These are phyloP conservation scores for Gambusia affinis DNA, from an alignment of 2,113 vertebrate genomes.

Conservation along the genomic window DNA sequence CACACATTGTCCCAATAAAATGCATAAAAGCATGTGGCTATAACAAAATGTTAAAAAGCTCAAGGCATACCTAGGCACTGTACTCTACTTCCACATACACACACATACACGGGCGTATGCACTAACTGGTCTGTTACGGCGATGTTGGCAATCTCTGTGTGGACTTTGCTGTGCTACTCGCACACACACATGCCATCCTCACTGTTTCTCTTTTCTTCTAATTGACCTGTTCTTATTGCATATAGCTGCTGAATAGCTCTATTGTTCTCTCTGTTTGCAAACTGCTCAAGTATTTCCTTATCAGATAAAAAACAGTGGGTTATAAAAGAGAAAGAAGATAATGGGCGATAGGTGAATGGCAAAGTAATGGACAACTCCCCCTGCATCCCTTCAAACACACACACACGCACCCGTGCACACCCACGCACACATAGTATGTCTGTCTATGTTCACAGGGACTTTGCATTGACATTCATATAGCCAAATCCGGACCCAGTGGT, in stretches of 20 bases:
- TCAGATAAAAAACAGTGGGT: conserved; percentile 52
- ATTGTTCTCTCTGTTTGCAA: conserved; percentile 62
- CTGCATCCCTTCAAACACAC: neutral
- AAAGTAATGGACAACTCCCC: neutral
- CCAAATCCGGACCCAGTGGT: no score
- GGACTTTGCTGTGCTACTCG: neutral
- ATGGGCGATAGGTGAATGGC: conserved; percentile 9
- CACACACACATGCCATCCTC: neutral
- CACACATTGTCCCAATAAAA: neutral
- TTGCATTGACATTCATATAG: no score
- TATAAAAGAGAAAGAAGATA: conserved; percentile 32
- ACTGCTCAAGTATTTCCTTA: conserved; percentile 61
- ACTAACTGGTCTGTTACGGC: neutral
- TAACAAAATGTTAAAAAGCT: neutral
- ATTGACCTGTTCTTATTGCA: conserved; percentile 27
- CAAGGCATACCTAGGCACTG: neutral
- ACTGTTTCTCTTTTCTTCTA: conserved; percentile 13
- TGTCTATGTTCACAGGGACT: no score
- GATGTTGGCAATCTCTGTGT: neutral
- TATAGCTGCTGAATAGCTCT: conserved; percentile 31
- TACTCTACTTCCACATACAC: neutral
- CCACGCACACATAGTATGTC: neutral
- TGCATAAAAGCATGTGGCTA: neutral
- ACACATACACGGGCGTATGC: no score
- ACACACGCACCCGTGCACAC: neutral